Evolutionary conservation across 2,888 invertebrate genomes (phyloP).

Genomic region (Scaptomyza cyrtandrae): DNA sequence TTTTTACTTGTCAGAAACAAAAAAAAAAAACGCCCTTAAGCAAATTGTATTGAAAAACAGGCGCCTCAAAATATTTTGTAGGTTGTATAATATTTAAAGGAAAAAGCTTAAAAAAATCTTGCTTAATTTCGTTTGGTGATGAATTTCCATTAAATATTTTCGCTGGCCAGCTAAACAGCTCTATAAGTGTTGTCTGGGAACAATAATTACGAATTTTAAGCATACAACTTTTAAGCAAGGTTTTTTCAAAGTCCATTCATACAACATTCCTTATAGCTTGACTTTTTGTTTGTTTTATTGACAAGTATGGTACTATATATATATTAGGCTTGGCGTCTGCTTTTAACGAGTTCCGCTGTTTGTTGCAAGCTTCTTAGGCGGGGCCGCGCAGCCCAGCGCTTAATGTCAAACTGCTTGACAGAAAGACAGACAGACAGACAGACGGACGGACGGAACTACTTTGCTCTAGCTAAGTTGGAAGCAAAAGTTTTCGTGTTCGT

Average conservation of each 20-base stretch:
- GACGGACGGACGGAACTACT: constrained; percentile 3
- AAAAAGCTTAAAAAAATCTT: background rate
- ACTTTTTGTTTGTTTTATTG: constrained; percentile 31
- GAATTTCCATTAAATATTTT: background rate
- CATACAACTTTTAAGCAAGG: background rate
- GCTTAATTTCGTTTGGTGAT: background rate
- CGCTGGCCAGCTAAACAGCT: background rate
- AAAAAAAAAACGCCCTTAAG: constrained; percentile 18
- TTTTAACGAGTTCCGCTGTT: constrained; percentile 47
- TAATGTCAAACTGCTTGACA: constrained; percentile 33
- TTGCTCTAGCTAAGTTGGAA: constrained; percentile 1
- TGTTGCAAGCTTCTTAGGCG: background rate
- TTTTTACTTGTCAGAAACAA: constrained; percentile 1
- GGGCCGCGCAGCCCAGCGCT: constrained; percentile 24
- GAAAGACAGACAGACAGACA: background rate
- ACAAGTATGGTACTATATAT: constrained; percentile 18
- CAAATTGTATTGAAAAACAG: constrained; percentile 18
- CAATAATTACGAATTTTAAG: background rate
- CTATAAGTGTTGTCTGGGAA: background rate
- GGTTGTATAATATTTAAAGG: background rate
- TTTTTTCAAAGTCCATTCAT: background rate
- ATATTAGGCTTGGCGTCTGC: constrained; percentile 20
- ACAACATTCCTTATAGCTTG: background rate
- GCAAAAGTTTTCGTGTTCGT: constrained; percentile 43
- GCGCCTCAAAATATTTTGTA: background rate